These are phyloP conservation scores for Myiotriccus ornatus DNA, from an alignment of 2,797 vertebrate genomes.

Conservation along the genomic window DNA sequence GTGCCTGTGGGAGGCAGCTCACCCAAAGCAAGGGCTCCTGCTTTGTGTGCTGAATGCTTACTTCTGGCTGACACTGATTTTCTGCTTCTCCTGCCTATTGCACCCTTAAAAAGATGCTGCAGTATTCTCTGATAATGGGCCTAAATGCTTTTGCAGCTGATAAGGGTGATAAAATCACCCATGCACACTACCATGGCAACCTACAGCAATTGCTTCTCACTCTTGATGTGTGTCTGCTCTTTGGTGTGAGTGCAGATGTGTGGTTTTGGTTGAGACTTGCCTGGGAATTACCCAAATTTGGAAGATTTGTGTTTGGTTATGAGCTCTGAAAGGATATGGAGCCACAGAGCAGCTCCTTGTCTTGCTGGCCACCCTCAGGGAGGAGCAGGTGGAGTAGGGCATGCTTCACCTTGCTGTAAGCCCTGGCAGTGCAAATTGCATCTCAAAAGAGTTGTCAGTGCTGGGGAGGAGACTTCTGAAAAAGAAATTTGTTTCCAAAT, in stretches of 20 bases:
- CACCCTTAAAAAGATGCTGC: neutral
- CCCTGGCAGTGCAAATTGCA: neutral
- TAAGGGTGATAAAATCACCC: conserved; percentile 32
- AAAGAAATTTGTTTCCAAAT: neutral
- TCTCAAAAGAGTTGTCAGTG: neutral
- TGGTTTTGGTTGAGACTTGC: neutral
- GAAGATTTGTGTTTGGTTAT: neutral
- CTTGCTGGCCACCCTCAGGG: accelerated
- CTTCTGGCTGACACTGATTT: neutral
- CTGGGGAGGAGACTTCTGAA: neutral
- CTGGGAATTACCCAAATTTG: neutral
- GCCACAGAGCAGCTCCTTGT: neutral
- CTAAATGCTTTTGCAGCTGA: conserved; percentile 22
- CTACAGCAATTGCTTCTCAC: neutral
- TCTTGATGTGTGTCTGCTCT: neutral
- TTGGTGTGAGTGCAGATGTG: neutral
- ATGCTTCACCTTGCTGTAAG: neutral
- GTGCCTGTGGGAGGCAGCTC: neutral
- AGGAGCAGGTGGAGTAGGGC: neutral
- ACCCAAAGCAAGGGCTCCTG: neutral
- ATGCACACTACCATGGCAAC: conserved; percentile 8
- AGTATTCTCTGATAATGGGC: neutral
- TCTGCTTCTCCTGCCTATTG: neutral
- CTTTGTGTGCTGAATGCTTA: neutral
- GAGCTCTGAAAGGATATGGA: neutral